Percentiles rank a stretch among this genome's conserved stretches.
These are phyloP conservation scores for Drosophila ohnishii DNA, from an alignment of 1,140 invertebrate genomes.

Conservation along the genomic window DNA sequence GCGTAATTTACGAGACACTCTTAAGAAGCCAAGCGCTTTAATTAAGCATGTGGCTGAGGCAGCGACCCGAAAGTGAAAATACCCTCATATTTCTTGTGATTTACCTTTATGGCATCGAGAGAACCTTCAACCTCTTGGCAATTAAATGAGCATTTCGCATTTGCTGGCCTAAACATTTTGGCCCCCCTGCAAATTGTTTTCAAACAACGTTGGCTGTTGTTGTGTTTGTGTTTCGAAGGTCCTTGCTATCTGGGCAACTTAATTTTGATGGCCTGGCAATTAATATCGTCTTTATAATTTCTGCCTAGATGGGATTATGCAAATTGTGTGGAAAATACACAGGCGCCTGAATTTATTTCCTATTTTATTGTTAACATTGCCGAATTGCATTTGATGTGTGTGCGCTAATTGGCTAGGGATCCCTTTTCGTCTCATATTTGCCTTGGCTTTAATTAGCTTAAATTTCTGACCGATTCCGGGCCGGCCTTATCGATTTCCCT, in stretches of 20 bases:
- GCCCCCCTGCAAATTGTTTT: slow-evolving; percentile 59
- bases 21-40: slow-evolving; percentile 80
- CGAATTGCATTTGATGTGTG: slow-evolving; percentile 26
- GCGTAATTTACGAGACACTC: slow-evolving; percentile 79
- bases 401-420: slow-evolving; percentile 5
- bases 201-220: slow-evolving; percentile 32
- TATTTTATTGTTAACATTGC: slow-evolving; percentile 30
- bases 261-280: slow-evolving; percentile 55
- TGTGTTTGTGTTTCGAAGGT: slow-evolving; percentile 13
- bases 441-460: slow-evolving; percentile 8
- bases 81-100: slow-evolving; percentile 80
- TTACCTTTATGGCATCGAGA: slow-evolving; percentile 71
- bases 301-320: slow-evolving; percentile 53
- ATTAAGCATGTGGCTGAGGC: slow-evolving; percentile 79
- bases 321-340: slow-evolving; percentile 51
- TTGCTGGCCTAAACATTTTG: slow-evolving; percentile 67
- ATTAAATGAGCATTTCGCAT: slow-evolving; percentile 75
- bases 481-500: slow-evolving; percentile 45
- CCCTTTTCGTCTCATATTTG: not conserved
- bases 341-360: not conserved
- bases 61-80: slow-evolving; percentile 81
- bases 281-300: slow-evolving; percentile 62
- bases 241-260: slow-evolving; percentile 39
- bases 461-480: slow-evolving; percentile 18
- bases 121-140: slow-evolving; percentile 42